Evolutionary conservation across 1,140 invertebrate species (phyloP).

Genomic region (Paracyclopina nana): DNA sequence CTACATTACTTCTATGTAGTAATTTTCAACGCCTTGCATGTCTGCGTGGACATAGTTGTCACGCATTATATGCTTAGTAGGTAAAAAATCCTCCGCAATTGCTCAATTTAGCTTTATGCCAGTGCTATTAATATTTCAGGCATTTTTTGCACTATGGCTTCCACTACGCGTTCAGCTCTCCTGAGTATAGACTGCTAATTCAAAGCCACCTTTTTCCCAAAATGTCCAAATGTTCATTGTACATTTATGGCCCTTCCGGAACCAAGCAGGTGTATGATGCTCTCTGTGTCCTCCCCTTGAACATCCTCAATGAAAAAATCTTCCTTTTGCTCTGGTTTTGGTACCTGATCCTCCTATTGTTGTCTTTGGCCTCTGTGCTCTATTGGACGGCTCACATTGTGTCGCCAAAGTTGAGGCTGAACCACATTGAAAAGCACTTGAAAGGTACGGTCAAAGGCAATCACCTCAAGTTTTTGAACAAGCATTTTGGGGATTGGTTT

Average conservation of each 20-base stretch:
- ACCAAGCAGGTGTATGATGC: not conserved
- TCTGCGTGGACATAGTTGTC: too few species aligned
- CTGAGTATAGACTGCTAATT: too few species aligned
- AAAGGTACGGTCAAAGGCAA: not conserved
- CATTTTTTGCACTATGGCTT: too few species aligned
- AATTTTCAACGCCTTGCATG: not conserved
- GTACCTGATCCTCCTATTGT: not conserved
- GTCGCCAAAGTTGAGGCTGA: not conserved
- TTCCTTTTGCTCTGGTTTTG: not conserved
- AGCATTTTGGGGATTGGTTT: slow-evolving; percentile 1
- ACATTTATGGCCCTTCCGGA: not conserved
- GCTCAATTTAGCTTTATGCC: too few species aligned
- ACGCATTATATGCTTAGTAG: too few species aligned
- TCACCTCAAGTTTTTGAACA: not conserved
- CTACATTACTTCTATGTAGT: not conserved
- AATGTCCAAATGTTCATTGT: not conserved
- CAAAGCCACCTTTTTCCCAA: not conserved
- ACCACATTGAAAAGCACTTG: not conserved
- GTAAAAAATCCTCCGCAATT: too few species aligned
- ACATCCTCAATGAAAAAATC: not conserved
- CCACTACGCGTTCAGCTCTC: too few species aligned
- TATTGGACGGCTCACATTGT: not conserved
- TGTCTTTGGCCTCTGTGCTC: not conserved
- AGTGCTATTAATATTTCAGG: too few species aligned
- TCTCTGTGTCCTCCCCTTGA: not conserved